Evolutionary conservation across 2,888 invertebrate species (phyloP).

Genomic region (Noctua comes): DNA sequence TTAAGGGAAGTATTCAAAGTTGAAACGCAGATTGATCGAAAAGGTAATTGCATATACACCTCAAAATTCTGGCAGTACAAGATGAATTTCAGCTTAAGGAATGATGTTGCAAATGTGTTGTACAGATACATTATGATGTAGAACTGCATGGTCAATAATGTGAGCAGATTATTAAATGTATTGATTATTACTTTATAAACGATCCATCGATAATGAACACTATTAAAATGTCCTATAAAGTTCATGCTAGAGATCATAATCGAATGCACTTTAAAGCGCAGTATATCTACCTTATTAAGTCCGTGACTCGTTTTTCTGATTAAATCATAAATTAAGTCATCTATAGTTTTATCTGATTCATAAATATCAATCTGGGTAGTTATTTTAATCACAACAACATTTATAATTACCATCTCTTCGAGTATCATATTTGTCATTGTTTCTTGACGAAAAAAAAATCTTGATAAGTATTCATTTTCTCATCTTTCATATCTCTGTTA

Average conservation of each 20-base stretch:
- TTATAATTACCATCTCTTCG: not conserved
- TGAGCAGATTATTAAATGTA: not conserved
- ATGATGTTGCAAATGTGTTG: not conserved
- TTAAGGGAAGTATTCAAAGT: not conserved
- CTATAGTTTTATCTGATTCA: slow-evolving; percentile 21
- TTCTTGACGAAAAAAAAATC: slow-evolving; percentile 27
- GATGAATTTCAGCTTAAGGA: no score
- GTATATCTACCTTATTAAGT: slow-evolving; percentile 38
- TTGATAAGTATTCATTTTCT: slow-evolving; percentile 38
- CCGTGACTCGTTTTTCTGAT: slow-evolving; percentile 53
- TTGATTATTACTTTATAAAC: slow-evolving; percentile 35
- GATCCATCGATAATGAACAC: slow-evolving; percentile 13
- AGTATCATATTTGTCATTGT: slow-evolving; percentile 27
- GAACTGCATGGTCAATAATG: not conserved
- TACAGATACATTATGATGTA: no score
- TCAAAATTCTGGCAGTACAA: not conserved
- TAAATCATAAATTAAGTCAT: slow-evolving; percentile 53
- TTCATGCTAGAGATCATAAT: slow-evolving; percentile 57
- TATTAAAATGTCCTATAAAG: slow-evolving; percentile 51
- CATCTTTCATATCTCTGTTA: slow-evolving; percentile 53
- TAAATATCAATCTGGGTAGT: not conserved
- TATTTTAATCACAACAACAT: not conserved
- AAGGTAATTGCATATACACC: not conserved
- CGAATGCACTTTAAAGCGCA: slow-evolving; percentile 45
- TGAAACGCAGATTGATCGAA: not conserved